A percentile compares a stretch with the other conserved stretches of the same genome.
phyloP scores from a whole-genome alignment of 2,797 vertebrate genomes.

The Sebastolobus alascanus region DNA sequence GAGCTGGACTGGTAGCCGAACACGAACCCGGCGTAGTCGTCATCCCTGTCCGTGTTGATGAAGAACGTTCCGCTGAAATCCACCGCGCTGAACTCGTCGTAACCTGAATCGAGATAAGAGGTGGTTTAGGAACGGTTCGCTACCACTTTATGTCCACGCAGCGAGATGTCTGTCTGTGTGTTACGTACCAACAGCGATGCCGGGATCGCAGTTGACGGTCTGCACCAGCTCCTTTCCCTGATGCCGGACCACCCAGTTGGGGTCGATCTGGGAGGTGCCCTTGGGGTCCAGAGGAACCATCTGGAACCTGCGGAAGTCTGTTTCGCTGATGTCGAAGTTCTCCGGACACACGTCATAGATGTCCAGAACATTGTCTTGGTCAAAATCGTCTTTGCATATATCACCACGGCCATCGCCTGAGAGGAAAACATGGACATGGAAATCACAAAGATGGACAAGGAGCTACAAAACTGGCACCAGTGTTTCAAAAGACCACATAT shows the following conservation, averaged over 20 bases:
- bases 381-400: slow-evolving; percentile 97
- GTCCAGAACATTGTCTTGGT: slow-evolving; percentile 93
- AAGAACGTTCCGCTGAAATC: slow-evolving; percentile 99
- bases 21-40: slow-evolving; percentile 98
- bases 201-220: slow-evolving; percentile 99
- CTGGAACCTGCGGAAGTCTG: slow-evolving; percentile 98
- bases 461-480: not conserved
- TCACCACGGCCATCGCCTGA: slow-evolving; percentile 96
- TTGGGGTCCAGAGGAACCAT: slow-evolving; percentile 99
- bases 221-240: slow-evolving; percentile 99
- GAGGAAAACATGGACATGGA: slow-evolving; percentile 15
- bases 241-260: slow-evolving; percentile 99
- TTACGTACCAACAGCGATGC: slow-evolving; percentile 95
- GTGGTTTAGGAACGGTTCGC: slow-evolving; percentile 35
- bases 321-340: slow-evolving; percentile 96
- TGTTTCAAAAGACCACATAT: slow-evolving; percentile 1
- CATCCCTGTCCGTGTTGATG: slow-evolving; percentile 98
- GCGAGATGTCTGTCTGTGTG: not conserved
- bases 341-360: slow-evolving; percentile 97
- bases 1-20: slow-evolving; percentile 99
- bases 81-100: slow-evolving; percentile 97
- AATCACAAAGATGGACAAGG: slow-evolving; percentile 7
- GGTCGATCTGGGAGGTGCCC: slow-evolving; percentile 98
- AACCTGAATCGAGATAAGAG: slow-evolving; percentile 84
- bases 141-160: not conserved